Conservation (phyloP, 2,888 invertebrate genomes). For the Polydrusus cervinus region DNA sequence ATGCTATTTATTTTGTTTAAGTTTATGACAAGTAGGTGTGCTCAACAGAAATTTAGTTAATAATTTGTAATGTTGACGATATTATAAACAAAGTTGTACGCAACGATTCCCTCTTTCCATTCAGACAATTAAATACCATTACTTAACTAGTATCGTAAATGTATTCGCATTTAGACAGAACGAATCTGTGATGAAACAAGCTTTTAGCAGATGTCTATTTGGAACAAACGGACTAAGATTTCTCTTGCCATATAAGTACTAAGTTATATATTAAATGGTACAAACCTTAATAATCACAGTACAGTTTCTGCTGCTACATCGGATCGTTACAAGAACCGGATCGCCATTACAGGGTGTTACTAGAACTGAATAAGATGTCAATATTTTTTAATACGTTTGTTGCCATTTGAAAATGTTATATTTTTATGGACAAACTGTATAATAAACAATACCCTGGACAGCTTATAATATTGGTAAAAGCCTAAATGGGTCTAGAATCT, state of each 20-base stretch:
- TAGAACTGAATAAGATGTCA: neutral
- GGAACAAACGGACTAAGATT: conserved; percentile 24
- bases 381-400: neutral
- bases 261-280: conserved; percentile 26
- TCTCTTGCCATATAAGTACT: conserved; percentile 23
- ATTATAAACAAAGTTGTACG: too few species aligned
- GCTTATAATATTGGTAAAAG: too few species aligned
- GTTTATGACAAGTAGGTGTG: too few species aligned
- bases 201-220: conserved; percentile 30
- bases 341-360: conserved; percentile 12
- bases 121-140: too few species aligned
- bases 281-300: conserved; percentile 19
- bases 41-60: too few species aligned
- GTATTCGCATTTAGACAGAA: neutral
- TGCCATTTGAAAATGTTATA: neutral
- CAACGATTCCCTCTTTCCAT: too few species aligned
- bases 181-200: conserved; percentile 24
- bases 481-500: too few species aligned
- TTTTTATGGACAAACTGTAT: too few species aligned
- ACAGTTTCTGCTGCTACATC: conserved; percentile 28
- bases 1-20: too few species aligned
- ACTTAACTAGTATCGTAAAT: neutral
- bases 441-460: too few species aligned
- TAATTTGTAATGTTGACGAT: too few species aligned
- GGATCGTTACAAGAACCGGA: conserved; percentile 18